Evolutionary conservation across 2,113 vertebrate genomes (phyloP).

Genomic region (Sinocyclocheilus grahami): DNA sequence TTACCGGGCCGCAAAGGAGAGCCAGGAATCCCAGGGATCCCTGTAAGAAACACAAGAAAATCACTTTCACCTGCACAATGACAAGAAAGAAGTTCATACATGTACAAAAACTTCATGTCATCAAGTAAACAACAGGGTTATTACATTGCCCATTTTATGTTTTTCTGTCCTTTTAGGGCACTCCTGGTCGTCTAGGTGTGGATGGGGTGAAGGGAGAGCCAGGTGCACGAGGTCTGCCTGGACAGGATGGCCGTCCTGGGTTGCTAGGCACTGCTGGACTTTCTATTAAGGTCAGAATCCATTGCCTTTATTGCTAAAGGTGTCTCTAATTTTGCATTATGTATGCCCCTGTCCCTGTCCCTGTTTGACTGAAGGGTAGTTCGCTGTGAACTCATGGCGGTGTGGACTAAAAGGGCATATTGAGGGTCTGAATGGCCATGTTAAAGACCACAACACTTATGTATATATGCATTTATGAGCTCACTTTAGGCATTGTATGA

Average conservation of each 20-base stretch:
- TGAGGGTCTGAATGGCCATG: too few relatives aligned
- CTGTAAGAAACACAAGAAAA: constrained; percentile 62
- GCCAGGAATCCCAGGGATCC: constrained; percentile 81
- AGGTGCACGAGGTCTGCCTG: constrained; percentile 79
- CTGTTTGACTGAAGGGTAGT: too few relatives aligned
- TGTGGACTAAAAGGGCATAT: too few relatives aligned
- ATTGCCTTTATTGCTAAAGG: background rate
- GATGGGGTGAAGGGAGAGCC: constrained; percentile 77
- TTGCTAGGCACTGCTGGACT: constrained; percentile 77
- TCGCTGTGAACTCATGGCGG: too few relatives aligned
- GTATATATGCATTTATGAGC: background rate
- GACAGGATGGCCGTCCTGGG: constrained; percentile 82
- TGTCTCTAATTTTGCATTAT: background rate
- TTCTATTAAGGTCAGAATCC: constrained; percentile 78
- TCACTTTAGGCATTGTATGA: background rate
- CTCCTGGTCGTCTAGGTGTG: constrained; percentile 73
- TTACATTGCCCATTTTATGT: background rate
- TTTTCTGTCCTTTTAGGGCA: constrained; percentile 70
- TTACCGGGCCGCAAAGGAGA: constrained; percentile 87
- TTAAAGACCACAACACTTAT: too few relatives aligned
- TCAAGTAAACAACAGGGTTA: background rate
- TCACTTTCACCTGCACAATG: background rate
- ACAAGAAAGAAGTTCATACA: background rate
- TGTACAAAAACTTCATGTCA: background rate
- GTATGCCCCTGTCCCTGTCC: background rate